Base-by-base conservation (phyloP, 1,140 invertebrate genomes). In the Geopemphigus sp. region DNA sequence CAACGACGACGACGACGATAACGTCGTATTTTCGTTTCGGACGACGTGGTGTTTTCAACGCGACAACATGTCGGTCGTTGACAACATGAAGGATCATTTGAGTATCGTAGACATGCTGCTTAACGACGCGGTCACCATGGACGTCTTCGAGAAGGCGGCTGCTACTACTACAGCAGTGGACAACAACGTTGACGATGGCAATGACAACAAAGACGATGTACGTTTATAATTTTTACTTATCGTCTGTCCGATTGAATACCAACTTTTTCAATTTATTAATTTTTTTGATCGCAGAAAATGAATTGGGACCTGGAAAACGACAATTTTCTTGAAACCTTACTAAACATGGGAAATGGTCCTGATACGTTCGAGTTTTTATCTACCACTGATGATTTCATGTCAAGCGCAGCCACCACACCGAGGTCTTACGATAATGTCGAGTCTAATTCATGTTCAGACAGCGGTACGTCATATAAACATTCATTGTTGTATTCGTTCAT, bases 381-480 rank as follows among this genome's bases (percentile, higher is more conserved):
- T 15, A 72, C 17, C 29, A 57, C 39, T 15, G 80, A 70, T 19
- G 32, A 70, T 15, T 50, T 72, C 22, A 70, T 70, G 32, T 80
- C 64, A 17, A 80, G 80, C 17, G 80, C 64, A 12, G 53, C 64
- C 61, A 72, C 64, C 0, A 59, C 64, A 1, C 80, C 63, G 10
- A 72, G 47, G 15, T 56, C 54, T 15, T 64, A 68, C 22, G 64
- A 80, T 24, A 80, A 80, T 26, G 74, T 81, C 17, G 81, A 82
- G 61, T 80, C 82, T 29, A 83, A 82, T 39, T 81, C 82, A 12
- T 82, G 81, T 54, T 83, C 83, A 14, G 83, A 83, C 80, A 83
- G 83, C 64, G 83, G 83, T 83, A 82, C 74, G 82, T 17, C n/a
- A 45, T n/a, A 54, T 45, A 59, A 39, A 57, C 45, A 64, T n/a